Percentiles rank a stretch among this genome's conserved stretches.
Conservation (phyloP, 2,888 invertebrate species). For the Thera obeliscata region DNA sequence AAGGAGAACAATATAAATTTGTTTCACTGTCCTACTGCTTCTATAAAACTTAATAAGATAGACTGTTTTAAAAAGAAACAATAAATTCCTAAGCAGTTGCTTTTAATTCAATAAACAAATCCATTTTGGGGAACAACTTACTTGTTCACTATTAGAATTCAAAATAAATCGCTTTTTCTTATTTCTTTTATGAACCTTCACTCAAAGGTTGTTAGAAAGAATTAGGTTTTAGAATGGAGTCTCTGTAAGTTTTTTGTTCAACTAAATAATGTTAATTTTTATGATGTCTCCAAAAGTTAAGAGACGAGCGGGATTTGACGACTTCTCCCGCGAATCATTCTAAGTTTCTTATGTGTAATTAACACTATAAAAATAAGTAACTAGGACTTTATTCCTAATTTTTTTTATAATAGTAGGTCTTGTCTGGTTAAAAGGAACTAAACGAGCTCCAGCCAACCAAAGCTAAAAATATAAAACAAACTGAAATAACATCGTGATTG, state of each 20-base stretch:
- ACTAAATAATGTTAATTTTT: no score
- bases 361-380: no score
- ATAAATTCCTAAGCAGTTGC: slow-evolving; percentile 10
- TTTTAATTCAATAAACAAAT: slow-evolving; percentile 11
- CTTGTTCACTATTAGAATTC: neutral
- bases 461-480: slow-evolving; percentile 47
- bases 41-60: slow-evolving; percentile 25
- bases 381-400: no score
- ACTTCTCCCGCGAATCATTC: no score
- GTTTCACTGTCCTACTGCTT: slow-evolving; percentile 25
- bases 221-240: no score
- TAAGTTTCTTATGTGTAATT: no score
- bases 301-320: no score
- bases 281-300: no score
- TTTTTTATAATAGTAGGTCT: neutral
- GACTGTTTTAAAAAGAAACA: slow-evolving; percentile 8
- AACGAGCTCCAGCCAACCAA: slow-evolving; percentile 36
- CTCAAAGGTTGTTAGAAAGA: no score
- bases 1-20: slow-evolving; percentile 35
- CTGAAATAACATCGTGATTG: slow-evolving; percentile 52
- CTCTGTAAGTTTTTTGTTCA: no score
- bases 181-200: neutral
- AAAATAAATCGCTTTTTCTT: neutral
- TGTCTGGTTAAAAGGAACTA: neutral
- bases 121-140: neutral